These are phyloP conservation scores for Campoletis raptor DNA, from an alignment of 2,888 invertebrate species.

Conservation along the genomic window DNA sequence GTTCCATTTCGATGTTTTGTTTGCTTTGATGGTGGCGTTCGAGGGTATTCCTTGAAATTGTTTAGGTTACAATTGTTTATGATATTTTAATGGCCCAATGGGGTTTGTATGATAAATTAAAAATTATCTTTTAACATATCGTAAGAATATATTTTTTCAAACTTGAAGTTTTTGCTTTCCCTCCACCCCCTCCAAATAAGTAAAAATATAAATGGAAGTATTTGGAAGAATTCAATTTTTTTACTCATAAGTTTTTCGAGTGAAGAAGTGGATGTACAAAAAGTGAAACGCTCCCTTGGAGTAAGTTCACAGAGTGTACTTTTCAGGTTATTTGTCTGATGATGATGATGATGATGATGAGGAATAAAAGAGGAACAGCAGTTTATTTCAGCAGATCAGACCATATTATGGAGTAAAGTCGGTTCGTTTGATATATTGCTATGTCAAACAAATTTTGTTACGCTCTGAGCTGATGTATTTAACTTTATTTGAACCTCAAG, in stretches of 20 bases:
- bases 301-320: neutral
- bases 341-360: neutral
- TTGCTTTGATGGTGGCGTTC: no score
- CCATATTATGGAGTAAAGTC: slow-evolving; percentile 74
- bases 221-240: neutral
- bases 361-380: slow-evolving; percentile 70
- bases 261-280: slow-evolving; percentile 1
- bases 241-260: neutral
- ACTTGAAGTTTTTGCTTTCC: neutral
- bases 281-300: slow-evolving; percentile 21
- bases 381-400: slow-evolving; percentile 78
- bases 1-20: no score
- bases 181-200: neutral
- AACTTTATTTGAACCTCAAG: neutral
- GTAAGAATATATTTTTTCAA: neutral
- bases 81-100: neutral
- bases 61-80: neutral
- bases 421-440: slow-evolving; percentile 73
- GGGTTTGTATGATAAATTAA: neutral
- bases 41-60: neutral
- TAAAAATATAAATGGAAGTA: neutral
- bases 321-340: neutral
- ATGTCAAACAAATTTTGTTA: slow-evolving; percentile 20
- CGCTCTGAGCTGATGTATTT: neutral
- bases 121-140: neutral